These are phyloP conservation scores for Branchipolynoe longqiensis DNA, from an alignment of 2,888 invertebrate species.

Conservation along the genomic window DNA sequence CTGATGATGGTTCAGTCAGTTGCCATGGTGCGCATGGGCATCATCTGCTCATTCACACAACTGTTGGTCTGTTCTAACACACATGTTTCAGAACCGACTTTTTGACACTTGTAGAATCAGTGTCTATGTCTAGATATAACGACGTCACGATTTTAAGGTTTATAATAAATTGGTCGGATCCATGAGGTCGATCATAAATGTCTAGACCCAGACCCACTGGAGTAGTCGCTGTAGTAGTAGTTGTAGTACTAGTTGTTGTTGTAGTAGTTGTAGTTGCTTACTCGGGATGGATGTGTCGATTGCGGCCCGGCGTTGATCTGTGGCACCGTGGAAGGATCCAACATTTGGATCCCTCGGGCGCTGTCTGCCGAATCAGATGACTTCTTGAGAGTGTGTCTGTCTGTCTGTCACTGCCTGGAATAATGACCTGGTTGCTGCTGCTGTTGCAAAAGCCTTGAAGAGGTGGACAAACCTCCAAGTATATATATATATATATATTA, in stretches of 20 bases:
- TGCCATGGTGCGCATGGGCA: too few species aligned
- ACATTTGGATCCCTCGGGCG: too few species aligned
- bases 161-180: neutral
- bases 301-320: too few species aligned
- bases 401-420: conserved; percentile 17
- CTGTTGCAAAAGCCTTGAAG: conserved; percentile 35
- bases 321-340: too few species aligned
- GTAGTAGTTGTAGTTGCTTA: neutral
- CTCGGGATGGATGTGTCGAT: neutral
- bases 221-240: neutral
- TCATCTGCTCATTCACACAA: too few species aligned
- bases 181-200: neutral
- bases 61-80: too few species aligned
- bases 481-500: too few species aligned
- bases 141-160: too few species aligned
- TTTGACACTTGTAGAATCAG: too few species aligned
- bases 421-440: conserved; percentile 52
- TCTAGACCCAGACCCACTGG: neutral
- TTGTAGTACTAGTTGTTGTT: conserved; percentile 28
- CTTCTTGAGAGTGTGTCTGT: neutral
- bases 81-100: too few species aligned
- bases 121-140: too few species aligned
- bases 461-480: conserved; percentile 18
- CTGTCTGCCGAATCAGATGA: neutral
- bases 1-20: too few species aligned